Conservation (phyloP, 2,113 vertebrate species). For the Limanda limanda region DNA sequence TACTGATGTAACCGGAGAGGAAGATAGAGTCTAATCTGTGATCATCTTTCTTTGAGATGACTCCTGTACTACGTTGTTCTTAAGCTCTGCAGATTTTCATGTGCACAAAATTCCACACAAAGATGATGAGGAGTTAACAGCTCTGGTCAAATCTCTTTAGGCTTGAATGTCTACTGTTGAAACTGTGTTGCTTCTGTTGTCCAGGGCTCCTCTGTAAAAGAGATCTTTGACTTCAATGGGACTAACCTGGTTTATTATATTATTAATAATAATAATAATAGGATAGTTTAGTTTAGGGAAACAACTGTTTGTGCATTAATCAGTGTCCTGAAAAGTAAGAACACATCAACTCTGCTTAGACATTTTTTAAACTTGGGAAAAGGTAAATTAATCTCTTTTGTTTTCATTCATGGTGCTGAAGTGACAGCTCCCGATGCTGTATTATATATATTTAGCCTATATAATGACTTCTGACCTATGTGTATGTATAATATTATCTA, state of each 20-base stretch:
- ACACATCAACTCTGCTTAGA: neutral
- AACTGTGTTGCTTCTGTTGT: too few relatives aligned
- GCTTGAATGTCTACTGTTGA: too few relatives aligned
- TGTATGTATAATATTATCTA: too few relatives aligned
- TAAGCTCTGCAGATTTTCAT: neutral
- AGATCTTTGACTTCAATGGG: too few relatives aligned
- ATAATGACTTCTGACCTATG: too few relatives aligned
- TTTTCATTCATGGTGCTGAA: constrained; percentile 38
- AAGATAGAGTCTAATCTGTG: constrained; percentile 3
- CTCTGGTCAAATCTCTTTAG: too few relatives aligned
- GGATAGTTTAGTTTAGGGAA: too few relatives aligned
- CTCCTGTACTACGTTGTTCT: neutral
- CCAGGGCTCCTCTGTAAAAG: too few relatives aligned
- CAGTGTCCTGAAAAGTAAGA: neutral
- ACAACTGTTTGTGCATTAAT: too few relatives aligned
- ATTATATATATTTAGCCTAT: too few relatives aligned
- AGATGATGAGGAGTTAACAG: neutral
- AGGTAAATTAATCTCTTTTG: neutral
- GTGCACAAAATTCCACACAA: neutral
- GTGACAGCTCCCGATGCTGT: constrained; percentile 42
- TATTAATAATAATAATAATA: too few relatives aligned
- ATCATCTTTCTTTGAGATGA: neutral
- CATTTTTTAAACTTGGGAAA: neutral
- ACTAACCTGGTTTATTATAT: too few relatives aligned
- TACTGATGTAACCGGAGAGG: neutral